Evolutionary conservation across 2,888 invertebrate species (phyloP), one percentile per base, ranked within the genome.

Genomic region (Archaeoteleia sp.): DNA sequence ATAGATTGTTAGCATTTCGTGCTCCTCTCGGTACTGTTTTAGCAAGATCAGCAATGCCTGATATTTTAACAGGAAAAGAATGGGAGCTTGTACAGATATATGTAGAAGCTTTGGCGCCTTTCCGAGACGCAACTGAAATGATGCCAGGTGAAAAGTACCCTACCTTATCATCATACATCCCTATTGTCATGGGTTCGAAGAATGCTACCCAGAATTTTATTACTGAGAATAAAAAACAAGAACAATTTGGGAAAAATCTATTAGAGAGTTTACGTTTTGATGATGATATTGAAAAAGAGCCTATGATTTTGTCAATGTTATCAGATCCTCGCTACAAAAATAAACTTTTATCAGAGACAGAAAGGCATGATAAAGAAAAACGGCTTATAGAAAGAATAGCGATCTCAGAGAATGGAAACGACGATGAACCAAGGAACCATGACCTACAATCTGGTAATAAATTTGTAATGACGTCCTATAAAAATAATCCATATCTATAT

Each of bases 311-410:
- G 12, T 53, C 71, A 15, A 71, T 62, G 66, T 58, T 68, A 2
- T 35, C 62, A 20, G 71, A 71, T 62, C 71, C 71, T 23, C 54
- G 71, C 27, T 71, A 67, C 39, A 71, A 71, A 30, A 66, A 61
- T 37, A 13, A 51, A 34, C 49, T 70, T 1, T 53, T 70, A 13
- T 32, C 51, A 15, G 51, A 58, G 9, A 70, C 45, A 63, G 60
- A 23, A 60, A 63, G 35, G n/a, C 12, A n/a, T 15, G 7, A 10
- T 37, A 4, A 17, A 15, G 17, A 37, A 37, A 6, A 17, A 13
- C 1, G n/a, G n/a, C n/a, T n/a, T n/a, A n/a, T 15, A 8, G 17
- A n/a, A n/a, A 17, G 17, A 37, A 37, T 37, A n/a, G n/a, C n/a
- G 10, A 10, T 37, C 2, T 37, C 17, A 5, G 17, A 1, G 7